phyloP scores from a whole-genome alignment of 2,797 vertebrate genomes.

The Lutjanus argentimaculatus region DNA sequence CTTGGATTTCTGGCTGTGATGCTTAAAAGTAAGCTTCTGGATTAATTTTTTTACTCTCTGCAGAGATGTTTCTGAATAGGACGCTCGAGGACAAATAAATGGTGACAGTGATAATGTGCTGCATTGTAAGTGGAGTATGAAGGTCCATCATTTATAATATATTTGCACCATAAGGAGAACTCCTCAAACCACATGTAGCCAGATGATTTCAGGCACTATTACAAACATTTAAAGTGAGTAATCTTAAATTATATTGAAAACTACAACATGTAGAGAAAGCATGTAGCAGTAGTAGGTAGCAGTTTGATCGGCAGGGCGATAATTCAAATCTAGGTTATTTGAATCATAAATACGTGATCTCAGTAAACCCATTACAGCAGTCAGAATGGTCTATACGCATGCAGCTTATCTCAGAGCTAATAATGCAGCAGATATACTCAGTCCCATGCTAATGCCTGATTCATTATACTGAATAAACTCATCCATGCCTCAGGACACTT shows the following conservation, averaged over 20 bases:
- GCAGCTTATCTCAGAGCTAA: conserved; percentile 9
- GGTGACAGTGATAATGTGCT: neutral
- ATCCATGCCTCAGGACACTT: neutral
- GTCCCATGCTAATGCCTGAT: neutral
- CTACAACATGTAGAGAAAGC: neutral
- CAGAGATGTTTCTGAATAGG: neutral
- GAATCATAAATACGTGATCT: conserved; percentile 12
- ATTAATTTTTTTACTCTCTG: neutral
- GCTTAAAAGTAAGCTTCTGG: neutral
- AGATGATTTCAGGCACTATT: neutral
- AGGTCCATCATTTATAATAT: neutral
- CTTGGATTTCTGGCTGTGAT: neutral
- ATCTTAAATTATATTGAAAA: neutral
- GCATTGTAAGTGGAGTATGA: neutral
- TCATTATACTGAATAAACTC: neutral
- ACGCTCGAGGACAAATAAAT: neutral
- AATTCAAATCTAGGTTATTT: conserved; percentile 18
- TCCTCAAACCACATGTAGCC: neutral
- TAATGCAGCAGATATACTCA: conserved; percentile 7
- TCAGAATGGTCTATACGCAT: conserved; percentile 4
- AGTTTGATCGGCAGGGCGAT: conserved; percentile 12
- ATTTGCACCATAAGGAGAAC: neutral
- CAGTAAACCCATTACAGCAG: neutral
- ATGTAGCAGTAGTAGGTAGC: neutral
- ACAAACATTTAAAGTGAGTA: neutral